A percentile compares a stretch with the other conserved stretches of the same genome.
Evolutionary conservation across 2,888 invertebrate genomes (phyloP).

Genomic region (Sesia bembeciformis): DNA sequence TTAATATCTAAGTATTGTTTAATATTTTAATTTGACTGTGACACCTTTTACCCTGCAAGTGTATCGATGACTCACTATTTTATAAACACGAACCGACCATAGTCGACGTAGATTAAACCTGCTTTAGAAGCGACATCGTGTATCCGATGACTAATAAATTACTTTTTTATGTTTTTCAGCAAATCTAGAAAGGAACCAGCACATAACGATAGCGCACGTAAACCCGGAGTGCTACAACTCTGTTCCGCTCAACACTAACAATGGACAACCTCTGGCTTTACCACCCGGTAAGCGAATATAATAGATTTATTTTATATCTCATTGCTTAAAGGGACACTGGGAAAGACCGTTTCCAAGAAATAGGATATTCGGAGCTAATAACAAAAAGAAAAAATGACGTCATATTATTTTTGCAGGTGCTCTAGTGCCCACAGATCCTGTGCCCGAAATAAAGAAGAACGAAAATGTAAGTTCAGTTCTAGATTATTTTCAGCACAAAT

Average conservation of each 20-base stretch:
- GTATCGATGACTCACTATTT: too few species aligned
- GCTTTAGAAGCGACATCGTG: too few species aligned
- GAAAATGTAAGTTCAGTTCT: conserved; percentile 43
- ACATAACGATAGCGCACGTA: conserved; percentile 94
- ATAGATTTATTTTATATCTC: neutral
- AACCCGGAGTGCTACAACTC: conserved; percentile 89
- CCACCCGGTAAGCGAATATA: conserved; percentile 40
- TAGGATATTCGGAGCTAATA: too few species aligned
- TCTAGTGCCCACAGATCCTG: conserved; percentile 31
- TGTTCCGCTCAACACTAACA: conserved; percentile 55
- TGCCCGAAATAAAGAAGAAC: conserved; percentile 46
- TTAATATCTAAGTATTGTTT: too few species aligned
- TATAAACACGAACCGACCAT: too few species aligned
- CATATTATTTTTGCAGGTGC: conserved; percentile 26
- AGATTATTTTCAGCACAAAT: neutral
- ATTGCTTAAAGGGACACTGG: too few species aligned
- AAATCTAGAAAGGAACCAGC: conserved; percentile 92
- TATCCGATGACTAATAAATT: neutral
- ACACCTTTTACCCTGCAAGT: too few species aligned
- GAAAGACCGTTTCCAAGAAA: too few species aligned
- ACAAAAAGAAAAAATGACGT: too few species aligned
- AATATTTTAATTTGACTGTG: too few species aligned
- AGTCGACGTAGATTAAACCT: too few species aligned
- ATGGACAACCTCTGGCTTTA: conserved; percentile 57
- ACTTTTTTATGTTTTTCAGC: conserved; percentile 49